Evolutionary conservation across 2,797 vertebrate genomes (phyloP), one percentile per base, ranked within the genome.

Genomic region (Sebastes diploproa): DNA sequence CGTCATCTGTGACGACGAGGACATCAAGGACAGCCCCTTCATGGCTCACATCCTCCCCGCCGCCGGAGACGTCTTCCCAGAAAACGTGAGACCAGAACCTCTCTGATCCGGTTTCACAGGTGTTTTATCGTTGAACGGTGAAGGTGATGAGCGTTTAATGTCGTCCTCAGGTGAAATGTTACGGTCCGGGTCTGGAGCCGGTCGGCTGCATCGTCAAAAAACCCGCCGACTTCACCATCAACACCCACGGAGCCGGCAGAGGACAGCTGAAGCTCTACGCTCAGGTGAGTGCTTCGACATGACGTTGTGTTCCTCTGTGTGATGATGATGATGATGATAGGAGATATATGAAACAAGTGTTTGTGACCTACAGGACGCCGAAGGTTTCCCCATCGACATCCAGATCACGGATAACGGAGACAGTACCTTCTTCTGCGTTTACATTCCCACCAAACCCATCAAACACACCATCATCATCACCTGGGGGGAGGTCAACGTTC

Each of bases 381-480:
- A 99, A 2, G 98, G 98, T 16, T 95, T 96, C 90, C 95, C 97
- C 77, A 97, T 99, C 2, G 96, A 99, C 86, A 95, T 99, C 75
- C 96, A 97, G 88, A 96, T 98, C 90, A 97, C 96, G 3, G 97
- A 98, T 79, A 97, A 97, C 0, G 96, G 96, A 0, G 97, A 99
- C 0, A 94, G 96, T 82, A 97, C 96, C 77, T 98, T 94, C 94
- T 88, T 96, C 80, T 99, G 98, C 2, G 95, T 96, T 77, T 99
- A 99, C 2, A 80, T 98, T 72, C 98, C 98, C 82, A 96, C 94
- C 54, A 99, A 98, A 88, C 95, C 98, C 75, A 96, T 99, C 83
- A 99, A 99, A 77, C 98, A 99, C 93, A 99, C 98, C 34, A 93
- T 99, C 94, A 97, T 98, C 78, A 64, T 99, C 75, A 96, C 97